phyloP scores from a whole-genome alignment of 2,797 vertebrate species.

The Oreochromis mossambicus region DNA sequence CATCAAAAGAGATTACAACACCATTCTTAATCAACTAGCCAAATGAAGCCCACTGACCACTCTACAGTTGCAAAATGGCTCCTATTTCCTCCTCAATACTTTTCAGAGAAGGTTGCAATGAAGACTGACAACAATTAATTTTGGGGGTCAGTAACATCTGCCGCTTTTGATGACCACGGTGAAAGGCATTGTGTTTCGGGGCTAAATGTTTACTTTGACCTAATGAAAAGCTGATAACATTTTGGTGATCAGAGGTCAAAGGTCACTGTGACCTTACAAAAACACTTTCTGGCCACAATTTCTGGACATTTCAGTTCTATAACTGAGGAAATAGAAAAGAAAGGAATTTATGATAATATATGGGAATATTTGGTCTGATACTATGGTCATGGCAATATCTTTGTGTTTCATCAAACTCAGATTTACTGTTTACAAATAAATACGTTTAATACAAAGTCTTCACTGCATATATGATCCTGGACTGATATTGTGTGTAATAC shows the following conservation, averaged over 20 bases:
- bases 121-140: neutral
- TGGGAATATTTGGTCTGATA: neutral
- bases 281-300: neutral
- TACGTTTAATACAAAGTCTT: neutral
- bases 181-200: neutral
- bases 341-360: neutral
- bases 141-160: neutral
- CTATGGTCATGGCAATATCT: neutral
- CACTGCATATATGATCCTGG: neutral
- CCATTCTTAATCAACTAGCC: slow-evolving; percentile 17
- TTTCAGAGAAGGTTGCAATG: neutral
- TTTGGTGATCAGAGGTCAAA: neutral
- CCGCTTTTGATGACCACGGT: neutral
- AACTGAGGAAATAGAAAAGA: neutral
- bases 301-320: neutral
- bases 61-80: neutral
- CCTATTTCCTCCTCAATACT: neutral
- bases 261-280: neutral
- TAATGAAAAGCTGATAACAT: neutral
- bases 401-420: neutral
- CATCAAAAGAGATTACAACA: slow-evolving; percentile 8
- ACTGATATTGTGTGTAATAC: neutral
- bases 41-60: slow-evolving; percentile 4
- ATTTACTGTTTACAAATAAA: neutral
- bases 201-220: neutral